These are phyloP conservation scores for Cyphomyrus plagiostoma DNA, from an alignment of 2,113 vertebrate genomes.

Conservation along the genomic window DNA sequence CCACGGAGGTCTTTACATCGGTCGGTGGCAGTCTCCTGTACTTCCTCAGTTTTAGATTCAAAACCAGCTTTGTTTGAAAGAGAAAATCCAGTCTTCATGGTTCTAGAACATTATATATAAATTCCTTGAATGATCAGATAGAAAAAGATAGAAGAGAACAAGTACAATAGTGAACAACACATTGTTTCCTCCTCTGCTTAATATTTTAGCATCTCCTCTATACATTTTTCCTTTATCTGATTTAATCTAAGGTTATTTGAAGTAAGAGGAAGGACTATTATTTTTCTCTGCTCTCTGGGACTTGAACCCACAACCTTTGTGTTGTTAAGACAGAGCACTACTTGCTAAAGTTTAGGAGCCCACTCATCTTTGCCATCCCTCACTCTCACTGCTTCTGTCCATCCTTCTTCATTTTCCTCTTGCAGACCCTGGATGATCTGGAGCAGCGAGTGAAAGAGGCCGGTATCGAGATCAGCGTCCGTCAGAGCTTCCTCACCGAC, in stretches of 20 bases:
- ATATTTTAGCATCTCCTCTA: constrained; percentile 15
- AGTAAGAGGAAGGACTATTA: not conserved
- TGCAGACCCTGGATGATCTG: constrained; percentile 84
- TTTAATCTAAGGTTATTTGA: not conserved
- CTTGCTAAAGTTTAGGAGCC: not conserved
- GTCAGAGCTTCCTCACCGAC: constrained; percentile 91
- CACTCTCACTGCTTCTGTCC: not conserved
- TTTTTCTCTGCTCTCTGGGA: not conserved
- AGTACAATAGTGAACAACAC: not conserved
- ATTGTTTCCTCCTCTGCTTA: not conserved
- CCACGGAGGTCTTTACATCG: constrained; percentile 92
- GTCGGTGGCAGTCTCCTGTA: constrained; percentile 54
- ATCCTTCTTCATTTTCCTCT: constrained; percentile 11
- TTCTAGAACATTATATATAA: not conserved
- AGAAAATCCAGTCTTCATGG: not conserved
- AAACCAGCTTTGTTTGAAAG: not conserved
- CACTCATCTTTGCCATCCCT: not conserved
- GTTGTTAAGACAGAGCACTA: not conserved
- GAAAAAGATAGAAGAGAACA: not conserved
- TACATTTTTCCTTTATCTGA: not conserved
- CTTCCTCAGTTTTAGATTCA: not conserved
- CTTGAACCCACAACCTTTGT: not conserved
- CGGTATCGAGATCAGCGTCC: constrained; percentile 88
- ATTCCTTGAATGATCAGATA: not conserved
- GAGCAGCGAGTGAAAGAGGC: constrained; percentile 86